phyloP scores from a whole-genome alignment of 2,113 vertebrate species.

The Colinus virginianus region DNA sequence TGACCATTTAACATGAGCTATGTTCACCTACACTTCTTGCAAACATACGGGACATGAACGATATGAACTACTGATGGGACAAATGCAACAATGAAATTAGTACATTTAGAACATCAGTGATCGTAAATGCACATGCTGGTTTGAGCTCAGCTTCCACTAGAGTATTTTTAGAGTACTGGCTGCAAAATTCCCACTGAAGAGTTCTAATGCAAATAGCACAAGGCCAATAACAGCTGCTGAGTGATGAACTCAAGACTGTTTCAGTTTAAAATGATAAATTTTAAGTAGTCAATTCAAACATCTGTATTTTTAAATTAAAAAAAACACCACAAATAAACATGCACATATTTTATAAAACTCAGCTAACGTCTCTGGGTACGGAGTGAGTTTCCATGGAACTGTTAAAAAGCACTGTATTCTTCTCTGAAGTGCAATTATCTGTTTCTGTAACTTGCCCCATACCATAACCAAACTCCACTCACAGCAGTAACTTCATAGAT shows the following conservation, averaged over 20 bases:
- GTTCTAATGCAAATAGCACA: background rate
- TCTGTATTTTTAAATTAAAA: background rate
- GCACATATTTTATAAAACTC: background rate
- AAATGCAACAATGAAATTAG: background rate
- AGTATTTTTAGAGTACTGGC: background rate
- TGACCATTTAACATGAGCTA: background rate
- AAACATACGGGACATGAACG: background rate
- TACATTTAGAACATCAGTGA: background rate
- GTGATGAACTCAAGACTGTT: background rate
- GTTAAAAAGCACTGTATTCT: background rate
- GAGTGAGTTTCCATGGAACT: background rate
- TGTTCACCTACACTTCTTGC: background rate
- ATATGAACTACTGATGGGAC: background rate
- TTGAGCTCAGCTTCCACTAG: background rate
- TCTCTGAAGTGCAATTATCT: background rate
- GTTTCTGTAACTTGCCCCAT: background rate
- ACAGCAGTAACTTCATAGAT: background rate
- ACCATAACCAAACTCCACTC: background rate
- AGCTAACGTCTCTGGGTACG: background rate
- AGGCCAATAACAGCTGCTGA: background rate
- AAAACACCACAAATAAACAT: background rate
- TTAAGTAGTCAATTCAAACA: background rate
- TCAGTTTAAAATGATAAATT: background rate
- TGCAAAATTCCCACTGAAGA: background rate
- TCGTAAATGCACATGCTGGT: background rate